Evolutionary conservation across 2,888 invertebrate genomes (phyloP).

Genomic region (Carpatolechia fugitivella): DNA sequence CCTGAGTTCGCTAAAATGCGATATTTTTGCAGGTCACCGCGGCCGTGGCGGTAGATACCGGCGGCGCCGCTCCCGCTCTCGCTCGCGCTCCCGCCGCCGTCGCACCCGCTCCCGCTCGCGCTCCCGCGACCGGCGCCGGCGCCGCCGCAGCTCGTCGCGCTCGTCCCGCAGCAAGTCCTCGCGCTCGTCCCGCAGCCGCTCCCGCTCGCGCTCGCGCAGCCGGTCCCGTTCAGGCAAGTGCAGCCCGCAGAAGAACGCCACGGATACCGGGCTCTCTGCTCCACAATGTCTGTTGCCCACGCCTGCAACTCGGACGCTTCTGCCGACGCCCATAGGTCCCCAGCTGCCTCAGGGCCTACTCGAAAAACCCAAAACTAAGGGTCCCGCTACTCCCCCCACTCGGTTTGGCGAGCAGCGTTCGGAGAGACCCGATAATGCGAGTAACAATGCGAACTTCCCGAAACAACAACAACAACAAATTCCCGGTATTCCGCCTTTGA

Average conservation of each 20-base stretch:
- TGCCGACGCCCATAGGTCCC: slow-evolving; percentile 55
- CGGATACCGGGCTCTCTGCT: slow-evolving; percentile 37
- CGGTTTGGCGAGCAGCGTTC: slow-evolving; percentile 24
- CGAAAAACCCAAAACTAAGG: slow-evolving; percentile 40
- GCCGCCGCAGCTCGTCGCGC: slow-evolving; percentile 65
- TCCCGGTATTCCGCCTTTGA: slow-evolving; percentile 57
- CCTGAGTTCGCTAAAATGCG: no score
- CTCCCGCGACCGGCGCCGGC: slow-evolving; percentile 62
- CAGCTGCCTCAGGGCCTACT: slow-evolving; percentile 43
- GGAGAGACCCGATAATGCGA: neutral
- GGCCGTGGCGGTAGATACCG: slow-evolving; percentile 66
- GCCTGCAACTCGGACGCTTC: slow-evolving; percentile 28
- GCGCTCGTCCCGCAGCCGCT: slow-evolving; percentile 57
- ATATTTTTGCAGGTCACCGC: slow-evolving; percentile 53
- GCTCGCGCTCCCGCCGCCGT: slow-evolving; percentile 51
- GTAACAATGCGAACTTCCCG: neutral
- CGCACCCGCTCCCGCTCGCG: slow-evolving; percentile 52
- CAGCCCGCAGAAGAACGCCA: slow-evolving; percentile 62
- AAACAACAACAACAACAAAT: slow-evolving; percentile 24
- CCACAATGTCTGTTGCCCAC: slow-evolving; percentile 43
- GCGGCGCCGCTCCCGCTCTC: slow-evolving; percentile 54
- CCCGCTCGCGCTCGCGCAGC: slow-evolving; percentile 64
- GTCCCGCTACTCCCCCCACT: slow-evolving; percentile 34
- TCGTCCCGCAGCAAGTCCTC: slow-evolving; percentile 70
- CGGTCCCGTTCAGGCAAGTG: slow-evolving; percentile 78